Base-by-base conservation (phyloP, 1,140 invertebrate genomes). In the Saccostrea glomerata region DNA sequence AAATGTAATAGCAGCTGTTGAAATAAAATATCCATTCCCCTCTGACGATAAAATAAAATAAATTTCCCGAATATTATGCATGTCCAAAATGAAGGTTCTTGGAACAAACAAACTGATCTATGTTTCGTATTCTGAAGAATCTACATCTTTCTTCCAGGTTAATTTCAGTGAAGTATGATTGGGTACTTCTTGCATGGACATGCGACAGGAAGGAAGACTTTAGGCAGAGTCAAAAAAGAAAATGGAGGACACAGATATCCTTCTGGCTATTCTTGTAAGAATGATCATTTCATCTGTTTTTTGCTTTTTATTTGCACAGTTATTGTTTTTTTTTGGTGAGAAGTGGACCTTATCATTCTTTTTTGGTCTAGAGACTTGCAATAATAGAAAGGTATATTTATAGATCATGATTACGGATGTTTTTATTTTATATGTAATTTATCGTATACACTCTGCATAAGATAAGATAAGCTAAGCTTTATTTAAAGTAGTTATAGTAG, bases 301-400 rank as follows among this genome's bases (percentile, higher is more conserved):
- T 60, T 60, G 58, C 58, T 60, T 60, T 60, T 60, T 60, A 60
- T 60, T 60, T 60, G 58, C 58, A 60, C 13, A 60, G 58, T 60
- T 4, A 60, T 60, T 12, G 3, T 60, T 60, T 60, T 5, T 11
- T 12, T 60, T 60, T n/a, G 58, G 58, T 60, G 58, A 5, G 2
- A 60, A 60, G 58, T 60, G 58, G 58, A 60, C 58, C 2, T 5
- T 3, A 60, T 60, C 13, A 60, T 60, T 60, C 13, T 12, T 60
- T 2, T 60, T 60, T 60, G 58, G 58, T 5, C 58, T 60, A 60
- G 58, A 60, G 58, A 60, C 58, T 60, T 60, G 13, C 58, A 60
- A 60, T 60, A 12, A 60, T 47, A 11, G 13, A 60, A 60, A 60
- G 58, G 58, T 60, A 60, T 4, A 5, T 60, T n/a, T n/a, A 60